phyloP scores from a whole-genome alignment of 2,888 invertebrate genomes.

The Thereva nobilitata region DNA sequence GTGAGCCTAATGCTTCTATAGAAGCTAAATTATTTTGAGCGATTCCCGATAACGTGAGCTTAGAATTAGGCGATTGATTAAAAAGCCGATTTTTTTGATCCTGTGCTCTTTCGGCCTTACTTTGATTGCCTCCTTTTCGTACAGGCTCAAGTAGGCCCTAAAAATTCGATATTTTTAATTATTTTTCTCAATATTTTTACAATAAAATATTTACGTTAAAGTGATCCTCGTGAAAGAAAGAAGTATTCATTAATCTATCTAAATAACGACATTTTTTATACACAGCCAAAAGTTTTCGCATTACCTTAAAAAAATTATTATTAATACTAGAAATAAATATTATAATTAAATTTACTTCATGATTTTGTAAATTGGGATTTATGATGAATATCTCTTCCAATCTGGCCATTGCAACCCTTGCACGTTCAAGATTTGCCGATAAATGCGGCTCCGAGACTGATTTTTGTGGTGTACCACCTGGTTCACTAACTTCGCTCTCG shows the following conservation, averaged over 20 bases:
- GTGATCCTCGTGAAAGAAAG: constrained; percentile 82
- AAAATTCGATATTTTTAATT: constrained; percentile 16
- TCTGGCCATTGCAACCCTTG: constrained; percentile 73
- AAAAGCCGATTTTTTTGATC: constrained; percentile 66
- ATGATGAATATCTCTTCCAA: constrained; percentile 80
- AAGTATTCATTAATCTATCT: constrained; percentile 82
- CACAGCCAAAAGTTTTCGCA: constrained; percentile 77
- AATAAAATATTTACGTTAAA: constrained; percentile 64
- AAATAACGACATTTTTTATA: constrained; percentile 86
- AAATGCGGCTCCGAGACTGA: constrained; percentile 66
- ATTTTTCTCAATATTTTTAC: constrained; percentile 4
- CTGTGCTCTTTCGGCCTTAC: constrained; percentile 70
- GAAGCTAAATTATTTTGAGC: constrained; percentile 10
- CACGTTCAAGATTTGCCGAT: constrained; percentile 76
- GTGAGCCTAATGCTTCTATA: constrained; percentile 36
- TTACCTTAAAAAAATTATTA: constrained; percentile 59
- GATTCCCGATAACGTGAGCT: not conserved
- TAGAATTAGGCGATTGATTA: constrained; percentile 42
- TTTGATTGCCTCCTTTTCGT: constrained; percentile 68
- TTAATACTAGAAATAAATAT: not conserved
- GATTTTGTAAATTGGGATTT: constrained; percentile 74
- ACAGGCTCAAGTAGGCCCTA: constrained; percentile 75
- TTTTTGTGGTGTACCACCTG: constrained; percentile 50
- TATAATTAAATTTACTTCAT: constrained; percentile 60
- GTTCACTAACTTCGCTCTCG: constrained; percentile 65